Base-by-base conservation (phyloP, 2,888 invertebrate genomes). In the Netelia virgata region DNA sequence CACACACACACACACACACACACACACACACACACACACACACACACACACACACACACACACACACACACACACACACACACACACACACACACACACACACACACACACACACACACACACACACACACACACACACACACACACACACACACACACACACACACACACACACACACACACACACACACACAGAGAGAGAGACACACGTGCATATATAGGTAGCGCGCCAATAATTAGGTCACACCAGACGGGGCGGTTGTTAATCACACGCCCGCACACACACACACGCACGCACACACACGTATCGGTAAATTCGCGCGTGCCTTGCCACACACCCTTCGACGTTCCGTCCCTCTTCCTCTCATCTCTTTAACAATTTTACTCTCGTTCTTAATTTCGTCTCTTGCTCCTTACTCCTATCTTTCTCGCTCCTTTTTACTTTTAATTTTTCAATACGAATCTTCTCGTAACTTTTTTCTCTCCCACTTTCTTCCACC, bases 161-260 rank as follows among this genome's bases (percentile, higher is more conserved):
- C 14, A 47, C 14, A 47, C 5, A 36, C 36, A 36, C 36, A 36
- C 36, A 6, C 36, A 6, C 20, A 47, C 14, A 47, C 14, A 68
- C 16, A 3, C 8, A 64, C 0, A 64, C 11, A 64, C 18, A 16
- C 5, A 64, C 69, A 64, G n/a, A n/a, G n/a, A n/a, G n/a, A n/a
- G n/a, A n/a, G n/a, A n/a, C n/a, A n/a, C n/a, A n/a, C n/a, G 23
- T 53, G 23, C 14, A 50, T 68, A 50, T 68, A 68, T 10, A 59
- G 59, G 53, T 50, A 80, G 72, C 63, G 66, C 81, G 86, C 77
- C 86, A 87, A 90, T 91, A 91, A 91, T 91, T 91, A 90, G 91
- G 90, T 90, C 91, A 90, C 86, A 85, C 86, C 85, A 81, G 81
- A 83, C 84, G 79, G 70, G 73, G 73, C 76, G 86, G 87, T 86